phyloP scores from a whole-genome alignment of 2,797 vertebrate genomes.

The Hephaestus fuliginosus region DNA sequence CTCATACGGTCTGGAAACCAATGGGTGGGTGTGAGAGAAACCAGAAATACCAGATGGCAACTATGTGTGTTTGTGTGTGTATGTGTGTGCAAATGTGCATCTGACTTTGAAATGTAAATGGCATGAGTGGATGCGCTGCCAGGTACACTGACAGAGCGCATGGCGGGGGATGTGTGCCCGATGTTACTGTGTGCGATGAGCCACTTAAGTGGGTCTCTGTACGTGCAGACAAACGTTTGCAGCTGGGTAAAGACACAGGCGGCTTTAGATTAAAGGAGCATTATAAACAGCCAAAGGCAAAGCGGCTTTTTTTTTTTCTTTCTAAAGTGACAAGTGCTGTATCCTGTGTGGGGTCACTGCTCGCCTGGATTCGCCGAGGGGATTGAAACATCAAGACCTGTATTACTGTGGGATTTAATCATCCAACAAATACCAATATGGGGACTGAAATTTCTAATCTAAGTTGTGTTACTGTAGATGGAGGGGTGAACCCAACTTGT shows the following conservation, averaged over 20 bases:
- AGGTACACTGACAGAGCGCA: slow-evolving; percentile 64
- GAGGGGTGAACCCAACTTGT: background rate
- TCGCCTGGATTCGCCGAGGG: slow-evolving; percentile 8
- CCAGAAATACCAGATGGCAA: slow-evolving; percentile 68
- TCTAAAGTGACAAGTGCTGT: background rate
- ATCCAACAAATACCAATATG: slow-evolving; percentile 31
- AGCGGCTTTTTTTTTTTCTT: background rate
- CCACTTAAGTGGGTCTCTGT: slow-evolving; percentile 59
- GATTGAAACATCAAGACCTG: slow-evolving; percentile 31
- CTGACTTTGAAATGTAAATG: slow-evolving; percentile 82
- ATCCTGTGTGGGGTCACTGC: slow-evolving; percentile 23
- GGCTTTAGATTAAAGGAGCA: slow-evolving; percentile 49
- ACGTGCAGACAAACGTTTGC: slow-evolving; percentile 44
- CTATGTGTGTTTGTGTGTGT: slow-evolving; percentile 36
- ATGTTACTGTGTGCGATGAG: slow-evolving; percentile 53
- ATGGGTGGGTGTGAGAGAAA: slow-evolving; percentile 52
- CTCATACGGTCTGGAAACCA: slow-evolving; percentile 39
- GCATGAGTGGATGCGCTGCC: slow-evolving; percentile 54
- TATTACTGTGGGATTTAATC: slow-evolving; percentile 37
- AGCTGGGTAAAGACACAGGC: slow-evolving; percentile 51
- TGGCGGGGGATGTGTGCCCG: slow-evolving; percentile 48
- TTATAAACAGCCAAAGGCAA: slow-evolving; percentile 54
- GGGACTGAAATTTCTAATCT: slow-evolving; percentile 37
- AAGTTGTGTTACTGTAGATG: slow-evolving; percentile 9
- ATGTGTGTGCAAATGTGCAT: slow-evolving; percentile 46